Evolutionary conservation across 1,140 invertebrate species (phyloP).

Genomic region (Pentalonia nigronervosa): DNA sequence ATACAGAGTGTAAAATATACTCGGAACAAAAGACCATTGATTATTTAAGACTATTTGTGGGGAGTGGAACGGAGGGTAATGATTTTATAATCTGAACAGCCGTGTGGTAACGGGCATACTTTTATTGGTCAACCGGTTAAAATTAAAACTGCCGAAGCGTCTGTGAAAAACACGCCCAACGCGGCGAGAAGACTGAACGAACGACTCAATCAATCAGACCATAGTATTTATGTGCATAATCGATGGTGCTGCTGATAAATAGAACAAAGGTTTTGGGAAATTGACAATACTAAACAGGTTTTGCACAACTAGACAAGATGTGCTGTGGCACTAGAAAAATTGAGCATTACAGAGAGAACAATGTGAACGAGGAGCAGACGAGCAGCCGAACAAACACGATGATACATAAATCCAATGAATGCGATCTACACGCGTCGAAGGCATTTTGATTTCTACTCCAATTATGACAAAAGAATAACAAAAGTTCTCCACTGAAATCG

Average conservation of each 20-base stretch:
- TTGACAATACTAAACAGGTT: too few relatives aligned
- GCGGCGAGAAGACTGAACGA: background rate
- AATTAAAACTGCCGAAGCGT: background rate
- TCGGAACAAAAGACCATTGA: background rate
- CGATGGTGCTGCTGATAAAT: background rate
- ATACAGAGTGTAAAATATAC: background rate
- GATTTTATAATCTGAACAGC: background rate
- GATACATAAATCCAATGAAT: background rate
- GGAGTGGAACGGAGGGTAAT: background rate
- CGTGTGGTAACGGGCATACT: background rate
- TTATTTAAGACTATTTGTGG: background rate
- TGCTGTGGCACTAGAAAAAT: background rate
- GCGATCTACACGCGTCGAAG: background rate
- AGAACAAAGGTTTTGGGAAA: background rate
- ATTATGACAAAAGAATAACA: background rate
- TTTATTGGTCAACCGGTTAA: background rate
- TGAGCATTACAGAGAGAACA: background rate
- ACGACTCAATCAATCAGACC: background rate
- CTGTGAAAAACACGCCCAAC: background rate
- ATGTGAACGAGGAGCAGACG: background rate
- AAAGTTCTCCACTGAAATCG: background rate
- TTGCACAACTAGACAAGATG: too few relatives aligned
- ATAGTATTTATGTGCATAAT: too few relatives aligned
- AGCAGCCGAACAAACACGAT: background rate
- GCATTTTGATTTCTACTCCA: background rate